Conservation (phyloP, 2,888 invertebrate species). For the Ophion ventricosus region DNA sequence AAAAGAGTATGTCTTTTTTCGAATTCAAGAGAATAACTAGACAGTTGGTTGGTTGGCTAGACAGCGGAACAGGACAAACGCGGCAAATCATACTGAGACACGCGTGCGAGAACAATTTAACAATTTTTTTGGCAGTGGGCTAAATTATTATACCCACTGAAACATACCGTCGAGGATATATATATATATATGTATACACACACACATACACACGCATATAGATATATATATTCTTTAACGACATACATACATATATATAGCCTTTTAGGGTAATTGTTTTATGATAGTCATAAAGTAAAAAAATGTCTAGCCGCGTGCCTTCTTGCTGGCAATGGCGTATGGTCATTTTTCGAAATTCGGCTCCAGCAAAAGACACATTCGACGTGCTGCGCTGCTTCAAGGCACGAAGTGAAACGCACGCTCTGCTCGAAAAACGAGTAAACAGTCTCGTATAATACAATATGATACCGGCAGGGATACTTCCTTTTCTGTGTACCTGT, state of each 20-base stretch:
- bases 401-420: no score
- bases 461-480: no score
- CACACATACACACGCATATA: no score
- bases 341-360: constrained; percentile 43
- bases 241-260: neutral
- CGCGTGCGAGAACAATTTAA: constrained; percentile 49
- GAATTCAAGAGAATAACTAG: constrained; percentile 31
- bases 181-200: neutral
- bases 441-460: no score
- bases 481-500: neutral
- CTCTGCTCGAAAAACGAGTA: no score
- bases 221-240: neutral
- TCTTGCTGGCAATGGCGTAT: constrained; percentile 4
- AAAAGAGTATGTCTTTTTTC: constrained; percentile 35
- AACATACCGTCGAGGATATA: neutral
- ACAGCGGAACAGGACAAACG: constrained; percentile 14
- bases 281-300: constrained; percentile 70
- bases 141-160: constrained; percentile 18
- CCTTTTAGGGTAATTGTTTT: constrained; percentile 72
- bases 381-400: constrained; percentile 31
- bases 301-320: constrained; percentile 32
- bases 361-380: constrained; percentile 10
- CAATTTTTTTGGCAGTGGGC: constrained; percentile 22
- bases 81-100: constrained; percentile 41
- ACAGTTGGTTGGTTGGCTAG: no score